Conservation (phyloP, 2,888 invertebrate species). For the Melinaea marsaeus region DNA sequence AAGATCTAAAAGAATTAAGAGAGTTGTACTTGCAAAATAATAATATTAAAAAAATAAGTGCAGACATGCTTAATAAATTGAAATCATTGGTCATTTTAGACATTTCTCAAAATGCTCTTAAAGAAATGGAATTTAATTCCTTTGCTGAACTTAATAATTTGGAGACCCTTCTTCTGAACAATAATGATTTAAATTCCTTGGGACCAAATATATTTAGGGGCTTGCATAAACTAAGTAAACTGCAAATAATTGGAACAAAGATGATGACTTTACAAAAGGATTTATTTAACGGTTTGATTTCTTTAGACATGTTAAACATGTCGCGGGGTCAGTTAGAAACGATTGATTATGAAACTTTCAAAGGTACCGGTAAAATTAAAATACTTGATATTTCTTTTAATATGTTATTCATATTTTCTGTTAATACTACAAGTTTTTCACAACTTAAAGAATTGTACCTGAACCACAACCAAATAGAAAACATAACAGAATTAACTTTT, state of each 20-base stretch:
- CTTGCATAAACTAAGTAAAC: slow-evolving; percentile 2
- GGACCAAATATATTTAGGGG: slow-evolving; percentile 14
- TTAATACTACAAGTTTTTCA: slow-evolving; percentile 20
- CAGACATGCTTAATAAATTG: slow-evolving; percentile 16
- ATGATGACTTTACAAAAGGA: slow-evolving; percentile 14
- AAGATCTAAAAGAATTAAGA: slow-evolving; percentile 16
- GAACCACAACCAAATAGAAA: slow-evolving; percentile 22
- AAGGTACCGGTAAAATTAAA: slow-evolving; percentile 15
- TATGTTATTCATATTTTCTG: slow-evolving; percentile 14
- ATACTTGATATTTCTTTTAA: slow-evolving; percentile 23
- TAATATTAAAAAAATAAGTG: slow-evolving; percentile 17
- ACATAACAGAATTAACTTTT: slow-evolving; percentile 19
- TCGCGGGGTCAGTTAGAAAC: slow-evolving; percentile 17
- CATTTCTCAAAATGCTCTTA: slow-evolving; percentile 19
- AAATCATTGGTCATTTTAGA: slow-evolving; percentile 14
- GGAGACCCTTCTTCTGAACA: slow-evolving; percentile 12
- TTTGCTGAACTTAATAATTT: slow-evolving; percentile 20
- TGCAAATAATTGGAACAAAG: slow-evolving; percentile 16
- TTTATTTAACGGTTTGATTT: slow-evolving; percentile 12
- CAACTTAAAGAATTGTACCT: slow-evolving; percentile 17
- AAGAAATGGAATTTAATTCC: slow-evolving; percentile 15
- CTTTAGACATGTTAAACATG: slow-evolving; percentile 13
- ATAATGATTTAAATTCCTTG: slow-evolving; percentile 14
- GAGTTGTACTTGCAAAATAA: slow-evolving; percentile 22
- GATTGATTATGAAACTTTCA: slow-evolving; percentile 23